These are phyloP conservation scores for Cichlasoma orientale DNA, from an alignment of 2,797 vertebrate species.

Conservation along the genomic window DNA sequence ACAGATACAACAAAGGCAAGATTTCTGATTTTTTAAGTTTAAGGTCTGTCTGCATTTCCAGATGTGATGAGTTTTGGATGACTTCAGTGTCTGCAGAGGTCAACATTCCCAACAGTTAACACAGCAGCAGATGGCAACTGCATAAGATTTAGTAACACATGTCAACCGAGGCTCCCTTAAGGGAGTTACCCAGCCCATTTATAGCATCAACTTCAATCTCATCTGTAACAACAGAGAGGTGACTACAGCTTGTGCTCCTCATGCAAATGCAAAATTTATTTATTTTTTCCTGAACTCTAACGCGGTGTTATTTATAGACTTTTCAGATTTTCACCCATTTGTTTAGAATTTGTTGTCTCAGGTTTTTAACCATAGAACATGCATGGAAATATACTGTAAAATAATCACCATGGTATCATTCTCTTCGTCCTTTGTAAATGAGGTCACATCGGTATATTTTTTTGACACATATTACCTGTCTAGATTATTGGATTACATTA, in stretches of 20 bases:
- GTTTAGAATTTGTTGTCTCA: neutral
- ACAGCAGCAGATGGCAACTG: conserved; percentile 82
- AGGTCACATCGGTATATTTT: neutral
- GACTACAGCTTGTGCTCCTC: conserved; percentile 55
- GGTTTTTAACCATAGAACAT: conserved; percentile 12
- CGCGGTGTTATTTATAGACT: conserved; percentile 27
- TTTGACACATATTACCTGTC: no score
- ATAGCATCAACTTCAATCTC: conserved; percentile 80
- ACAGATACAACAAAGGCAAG: neutral
- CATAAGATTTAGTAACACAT: conserved; percentile 85
- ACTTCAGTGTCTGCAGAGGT: conserved; percentile 80
- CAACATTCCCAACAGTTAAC: conserved; percentile 77
- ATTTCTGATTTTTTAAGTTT: neutral
- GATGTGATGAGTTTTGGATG: conserved; percentile 73
- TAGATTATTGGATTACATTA: no score
- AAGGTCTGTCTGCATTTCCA: conserved; percentile 32
- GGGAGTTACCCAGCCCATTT: conserved; percentile 79
- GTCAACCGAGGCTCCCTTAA: conserved; percentile 80
- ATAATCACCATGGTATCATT: neutral
- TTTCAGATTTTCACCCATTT: conserved; percentile 4
- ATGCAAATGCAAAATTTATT: conserved; percentile 54
- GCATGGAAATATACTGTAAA: neutral
- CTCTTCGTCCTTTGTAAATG: neutral
- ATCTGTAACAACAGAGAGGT: conserved; percentile 69
- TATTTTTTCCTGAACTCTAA: neutral